Evolutionary conservation across 2,797 vertebrate genomes (phyloP), one percentile per base, ranked within the genome.

Genomic region (Cirrhinus molitorella): DNA sequence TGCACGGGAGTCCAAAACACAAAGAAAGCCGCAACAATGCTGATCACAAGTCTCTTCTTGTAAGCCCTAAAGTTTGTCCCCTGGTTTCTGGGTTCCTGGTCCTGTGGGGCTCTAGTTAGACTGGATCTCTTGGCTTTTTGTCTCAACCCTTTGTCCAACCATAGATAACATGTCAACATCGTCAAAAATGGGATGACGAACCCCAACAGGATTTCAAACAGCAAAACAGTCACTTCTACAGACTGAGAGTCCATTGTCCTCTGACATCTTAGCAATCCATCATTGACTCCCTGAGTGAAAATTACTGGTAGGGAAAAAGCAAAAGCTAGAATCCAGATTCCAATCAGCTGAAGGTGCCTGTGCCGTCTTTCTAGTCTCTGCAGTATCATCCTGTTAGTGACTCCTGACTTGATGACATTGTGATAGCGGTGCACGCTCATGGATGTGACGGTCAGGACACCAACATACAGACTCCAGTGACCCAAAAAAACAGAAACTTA

Each of bases 1-100:
- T 91, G 88, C 31, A 83, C 83, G 5, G 90, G 91, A 5, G 80
- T 84, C 90, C 90, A 92, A 65, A 87, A 85, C n/a, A 88, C 0
- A 57, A 89, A 84, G 66, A 91, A 91, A 10, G 79, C 55, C 6
- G 78, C 40, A 40, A 91, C 85, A 19, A 91, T 85, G 72, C 87
- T 88, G 19, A 80, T 83, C 65, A 91, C 88, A 12, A 91, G 83
- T 51, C 81, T 84, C 10, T 21, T 68, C 25, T 68, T 85, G 2
- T 28, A 73, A 59, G 17, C 43, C 37, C 28, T 21, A 47, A 49
- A 4, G 12, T 70, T 43, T 49, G 57, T 55, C 7, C 57, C 78
- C 49, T 63, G 55, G 6, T 71, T 47, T 71, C n/a, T 23, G 37
- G n/a, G n/a, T 47, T 47, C 23, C 68, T 45, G 68, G 4, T 71